These are phyloP conservation scores for Thryonomys swinderianus DNA, from an alignment of 2,113 vertebrate species.

Conservation along the genomic window DNA sequence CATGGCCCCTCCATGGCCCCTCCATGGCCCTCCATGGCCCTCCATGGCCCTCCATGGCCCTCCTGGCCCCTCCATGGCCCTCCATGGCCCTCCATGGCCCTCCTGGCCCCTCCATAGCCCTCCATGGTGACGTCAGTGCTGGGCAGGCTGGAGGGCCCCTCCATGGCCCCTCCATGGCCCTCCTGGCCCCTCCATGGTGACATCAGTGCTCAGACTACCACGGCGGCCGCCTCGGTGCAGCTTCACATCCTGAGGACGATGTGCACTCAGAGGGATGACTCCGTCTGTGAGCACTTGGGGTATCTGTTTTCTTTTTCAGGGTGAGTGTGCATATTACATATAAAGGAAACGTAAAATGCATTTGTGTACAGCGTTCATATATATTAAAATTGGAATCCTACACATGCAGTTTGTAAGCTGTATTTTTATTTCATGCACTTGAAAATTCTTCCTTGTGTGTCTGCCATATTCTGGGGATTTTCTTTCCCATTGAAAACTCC, in stretches of 20 bases:
- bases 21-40: too few species aligned
- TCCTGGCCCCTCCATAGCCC: too few species aligned
- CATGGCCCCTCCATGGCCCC: too few species aligned
- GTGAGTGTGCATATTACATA: neutral
- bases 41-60: too few species aligned
- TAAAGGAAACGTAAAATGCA: neutral
- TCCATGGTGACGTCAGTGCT: too few species aligned
- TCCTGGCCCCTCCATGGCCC: too few species aligned
- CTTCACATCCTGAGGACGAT: neutral
- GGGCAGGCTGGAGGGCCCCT: too few species aligned
- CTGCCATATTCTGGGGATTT: neutral
- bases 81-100: too few species aligned
- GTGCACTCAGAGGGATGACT: neutral
- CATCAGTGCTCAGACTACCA: accelerated
- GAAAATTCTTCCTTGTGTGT: neutral
- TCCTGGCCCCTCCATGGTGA: neutral
- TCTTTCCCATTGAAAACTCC: constrained; percentile 7
- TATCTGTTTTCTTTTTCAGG: neutral
- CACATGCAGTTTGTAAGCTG: neutral
- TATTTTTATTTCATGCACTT: constrained; percentile 35
- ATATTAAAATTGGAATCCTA: constrained; percentile 20
- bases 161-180: too few species aligned
- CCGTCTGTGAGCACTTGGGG: neutral
- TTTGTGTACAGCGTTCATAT: neutral
- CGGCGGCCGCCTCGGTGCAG: neutral